Conservation (phyloP, 2,888 invertebrate genomes). For the Drosophila engyochracea region DNA sequence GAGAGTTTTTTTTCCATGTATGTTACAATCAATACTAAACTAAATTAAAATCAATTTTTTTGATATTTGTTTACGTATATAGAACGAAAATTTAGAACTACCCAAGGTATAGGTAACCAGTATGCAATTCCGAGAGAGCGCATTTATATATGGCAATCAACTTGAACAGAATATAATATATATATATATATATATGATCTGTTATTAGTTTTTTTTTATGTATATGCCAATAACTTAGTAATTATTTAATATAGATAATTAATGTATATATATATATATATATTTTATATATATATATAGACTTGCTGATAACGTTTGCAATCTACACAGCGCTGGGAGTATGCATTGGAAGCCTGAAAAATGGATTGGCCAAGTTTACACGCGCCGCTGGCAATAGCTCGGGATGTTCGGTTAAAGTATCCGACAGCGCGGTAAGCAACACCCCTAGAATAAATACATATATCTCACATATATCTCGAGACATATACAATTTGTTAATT, state of each 20-base stretch:
- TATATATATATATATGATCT: slow-evolving; percentile 4
- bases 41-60: slow-evolving; percentile 23
- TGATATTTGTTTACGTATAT: slow-evolving; percentile 12
- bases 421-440: slow-evolving; percentile 90
- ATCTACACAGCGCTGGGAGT: slow-evolving; percentile 41
- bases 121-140: slow-evolving; percentile 71
- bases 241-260: slow-evolving; percentile 51
- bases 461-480: too few relatives aligned
- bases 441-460: slow-evolving; percentile 86
- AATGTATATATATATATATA: slow-evolving; percentile 41
- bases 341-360: slow-evolving; percentile 82
- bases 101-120: slow-evolving; percentile 14
- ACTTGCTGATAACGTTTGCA: slow-evolving; percentile 52
- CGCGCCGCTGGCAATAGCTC: slow-evolving; percentile 88
- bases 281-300: slow-evolving; percentile 23
- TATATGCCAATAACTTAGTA: slow-evolving; percentile 54
- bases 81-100: slow-evolving; percentile 20
- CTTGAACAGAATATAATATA: slow-evolving; percentile 35
- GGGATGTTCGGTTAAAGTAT: slow-evolving; percentile 91
- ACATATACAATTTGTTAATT: slow-evolving; percentile 63
- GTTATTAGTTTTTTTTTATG: slow-evolving; percentile 15
- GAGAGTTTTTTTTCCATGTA: slow-evolving; percentile 51
- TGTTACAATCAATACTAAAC: slow-evolving; percentile 51
- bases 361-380: slow-evolving; percentile 86
- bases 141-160: slow-evolving; percentile 52